Base-by-base conservation (phyloP, 2,797 vertebrate genomes). In the Oreortyx pictus region DNA sequence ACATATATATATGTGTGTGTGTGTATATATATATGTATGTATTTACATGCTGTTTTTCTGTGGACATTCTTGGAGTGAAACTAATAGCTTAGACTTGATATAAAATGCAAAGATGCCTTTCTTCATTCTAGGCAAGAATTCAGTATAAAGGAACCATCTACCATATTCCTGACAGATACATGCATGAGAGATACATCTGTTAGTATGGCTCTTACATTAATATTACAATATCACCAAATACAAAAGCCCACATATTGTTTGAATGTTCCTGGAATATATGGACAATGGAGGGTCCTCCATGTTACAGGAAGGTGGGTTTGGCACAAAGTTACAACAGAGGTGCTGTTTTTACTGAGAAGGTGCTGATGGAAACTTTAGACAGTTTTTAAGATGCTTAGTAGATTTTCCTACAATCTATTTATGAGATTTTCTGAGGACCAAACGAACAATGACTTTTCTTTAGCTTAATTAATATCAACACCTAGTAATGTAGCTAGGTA, bases 271-370 rank as follows among this genome's bases (percentile, higher is more conserved):
- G 43, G 37, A 68, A 44, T 54, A 41, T 5, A 1, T 14, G 6
- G 6, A 9, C 6, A 11, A 1, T 9, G 43, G 18, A 72, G 11
- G 10, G 0, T 91, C 8, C 33, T 68, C 11, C 2, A 1, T 7
- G 8, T 33, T 59, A n/a, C 2, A 65, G 67, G 18, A 79, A 23
- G 39, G 4, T 72, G 19, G 16, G 6, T 7, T 4, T 73, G 33
- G 23, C 37, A 13, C 25, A 67, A 6, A 43, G 6, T 27, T 35
- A 31, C 2, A 43, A 19, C 14, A 27, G 14, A 41, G 39, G 39
- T 22, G 7, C 33, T 80, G 11, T 6, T n/a, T 14, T 70, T 43
- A 19, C 19, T 61, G 31, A 27, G 31, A 76, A 72, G 8, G 14
- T 6, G 4, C 8, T 15, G 66, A 50, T 14, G 29, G 9, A 79